phyloP scores from a whole-genome alignment of 2,113 vertebrate species.

The Pseudopodoces humilis region DNA sequence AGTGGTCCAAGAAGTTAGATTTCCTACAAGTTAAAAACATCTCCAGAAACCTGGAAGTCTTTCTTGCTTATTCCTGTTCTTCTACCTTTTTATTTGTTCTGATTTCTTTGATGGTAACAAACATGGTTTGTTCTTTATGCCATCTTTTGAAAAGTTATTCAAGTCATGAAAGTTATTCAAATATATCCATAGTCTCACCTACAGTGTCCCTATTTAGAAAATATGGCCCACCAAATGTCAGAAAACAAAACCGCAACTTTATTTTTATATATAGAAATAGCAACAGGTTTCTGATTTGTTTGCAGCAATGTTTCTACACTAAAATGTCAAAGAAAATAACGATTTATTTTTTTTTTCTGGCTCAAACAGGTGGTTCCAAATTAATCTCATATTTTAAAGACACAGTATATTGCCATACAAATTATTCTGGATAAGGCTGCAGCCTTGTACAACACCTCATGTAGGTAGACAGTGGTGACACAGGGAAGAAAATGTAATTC shows the following conservation, averaged over 20 bases:
- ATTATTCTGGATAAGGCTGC: not conserved
- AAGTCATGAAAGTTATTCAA: not conserved
- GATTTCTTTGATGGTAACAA: slow-evolving; percentile 46
- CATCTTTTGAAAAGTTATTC: not conserved
- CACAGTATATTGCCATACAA: not conserved
- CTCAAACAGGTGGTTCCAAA: not conserved
- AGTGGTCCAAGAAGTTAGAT: not conserved
- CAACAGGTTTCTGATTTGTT: not conserved
- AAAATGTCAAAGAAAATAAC: not conserved
- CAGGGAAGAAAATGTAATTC: not conserved
- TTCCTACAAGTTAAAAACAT: not conserved
- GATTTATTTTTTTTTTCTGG: not conserved
- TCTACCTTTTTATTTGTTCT: not conserved
- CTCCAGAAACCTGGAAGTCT: not conserved
- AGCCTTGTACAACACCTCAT: not conserved
- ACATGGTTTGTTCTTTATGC: not conserved
- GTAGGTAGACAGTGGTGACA: not conserved
- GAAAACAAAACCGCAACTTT: not conserved
- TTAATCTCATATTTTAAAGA: not conserved
- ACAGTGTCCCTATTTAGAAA: not conserved
- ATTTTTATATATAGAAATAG: not conserved
- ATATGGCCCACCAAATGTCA: not conserved
- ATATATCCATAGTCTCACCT: not conserved
- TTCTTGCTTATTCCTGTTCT: not conserved
- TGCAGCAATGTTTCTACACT: not conserved